A percentile compares a stretch with the other conserved stretches of the same genome.
These are phyloP conservation scores for Sphaeridia pumilis DNA, from an alignment of 2,888 invertebrate genomes.

Conservation along the genomic window DNA sequence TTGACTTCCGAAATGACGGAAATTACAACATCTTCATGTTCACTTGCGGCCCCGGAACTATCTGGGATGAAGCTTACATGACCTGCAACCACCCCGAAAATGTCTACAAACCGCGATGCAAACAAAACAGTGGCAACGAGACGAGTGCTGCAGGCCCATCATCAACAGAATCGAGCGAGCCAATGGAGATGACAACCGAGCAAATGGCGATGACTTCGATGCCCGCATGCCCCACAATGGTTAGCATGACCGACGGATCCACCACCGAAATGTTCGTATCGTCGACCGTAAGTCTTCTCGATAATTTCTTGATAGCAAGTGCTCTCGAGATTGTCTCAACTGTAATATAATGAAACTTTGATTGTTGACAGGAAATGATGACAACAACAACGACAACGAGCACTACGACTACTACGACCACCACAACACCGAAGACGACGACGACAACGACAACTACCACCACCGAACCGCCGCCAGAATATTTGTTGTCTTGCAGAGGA, in stretches of 20 bases:
- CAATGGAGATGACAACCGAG: conserved; percentile 21
- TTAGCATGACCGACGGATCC: conserved; percentile 24
- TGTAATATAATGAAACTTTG: too few relatives aligned
- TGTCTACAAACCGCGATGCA: conserved; percentile 12
- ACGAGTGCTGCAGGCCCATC: conserved; percentile 4
- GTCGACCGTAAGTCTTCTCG: conserved; percentile 16
- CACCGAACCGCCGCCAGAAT: conserved; percentile 22
- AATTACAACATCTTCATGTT: conserved; percentile 30
- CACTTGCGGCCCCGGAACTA: conserved; percentile 31
- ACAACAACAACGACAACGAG: conserved; percentile 24
- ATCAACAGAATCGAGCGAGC: conserved; percentile 1
- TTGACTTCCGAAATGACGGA: conserved; percentile 22
- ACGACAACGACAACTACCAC: conserved; percentile 28
- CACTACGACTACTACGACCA: conserved; percentile 27
- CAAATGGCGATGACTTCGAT: conserved; percentile 23
- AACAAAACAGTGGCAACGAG: conserved; percentile 7
- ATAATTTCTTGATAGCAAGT: too few relatives aligned
- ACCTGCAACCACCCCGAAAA: conserved; percentile 22
- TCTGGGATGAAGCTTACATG: conserved; percentile 28
- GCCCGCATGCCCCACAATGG: conserved; percentile 13
- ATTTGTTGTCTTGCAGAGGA: conserved; percentile 26
- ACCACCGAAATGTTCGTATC: conserved; percentile 22
- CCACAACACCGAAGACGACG: conserved; percentile 26
- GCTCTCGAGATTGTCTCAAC: too few relatives aligned
- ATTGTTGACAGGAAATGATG: conserved; percentile 3